Percentiles rank a stretch among this genome's conserved stretches.
Evolutionary conservation across 2,113 vertebrate species (phyloP).

Genomic region (Ameiurus melas): DNA sequence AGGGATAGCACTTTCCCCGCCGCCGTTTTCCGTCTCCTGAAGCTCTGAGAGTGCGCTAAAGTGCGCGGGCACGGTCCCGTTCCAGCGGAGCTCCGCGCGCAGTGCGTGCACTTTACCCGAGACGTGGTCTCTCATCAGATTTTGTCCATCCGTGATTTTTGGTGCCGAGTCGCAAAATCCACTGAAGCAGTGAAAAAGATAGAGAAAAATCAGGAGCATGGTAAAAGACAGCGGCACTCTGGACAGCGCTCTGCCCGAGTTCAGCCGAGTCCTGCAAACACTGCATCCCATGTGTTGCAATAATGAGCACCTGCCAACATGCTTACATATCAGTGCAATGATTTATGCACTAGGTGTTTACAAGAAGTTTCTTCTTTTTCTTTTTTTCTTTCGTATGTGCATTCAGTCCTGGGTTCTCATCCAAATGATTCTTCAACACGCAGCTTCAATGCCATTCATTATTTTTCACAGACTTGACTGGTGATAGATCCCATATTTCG

Average conservation of each 20-base stretch:
- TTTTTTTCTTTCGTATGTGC: not conserved
- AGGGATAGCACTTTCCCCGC: constrained; percentile 49
- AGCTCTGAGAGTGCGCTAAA: not conserved
- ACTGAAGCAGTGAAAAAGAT: constrained; percentile 77
- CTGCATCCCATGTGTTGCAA: constrained; percentile 82
- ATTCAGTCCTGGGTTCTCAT: not conserved
- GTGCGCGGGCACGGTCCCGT: not conserved
- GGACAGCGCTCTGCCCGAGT: constrained; percentile 71
- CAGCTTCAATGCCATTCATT: not conserved
- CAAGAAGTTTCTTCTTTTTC: not conserved
- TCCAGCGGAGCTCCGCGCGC: not conserved
- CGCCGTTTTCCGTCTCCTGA: constrained; percentile 21
- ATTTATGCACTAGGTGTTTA: not conserved
- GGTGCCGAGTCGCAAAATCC: constrained; percentile 70
- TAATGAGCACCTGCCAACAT: constrained; percentile 66
- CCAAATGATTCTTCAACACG: not conserved
- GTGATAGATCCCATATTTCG: too few relatives aligned
- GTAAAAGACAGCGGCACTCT: constrained; percentile 74
- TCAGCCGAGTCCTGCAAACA: constrained; percentile 67
- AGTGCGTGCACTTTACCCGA: not conserved
- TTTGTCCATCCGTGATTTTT: constrained; percentile 44
- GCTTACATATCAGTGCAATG: constrained; percentile 49
- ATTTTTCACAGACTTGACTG: not conserved
- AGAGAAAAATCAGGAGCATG: constrained; percentile 78
- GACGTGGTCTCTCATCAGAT: constrained; percentile 42